Percentiles rank a stretch among this genome's conserved stretches.
These are phyloP conservation scores for Agrotis ipsilon DNA, from an alignment of 2,888 invertebrate species.

Conservation along the genomic window DNA sequence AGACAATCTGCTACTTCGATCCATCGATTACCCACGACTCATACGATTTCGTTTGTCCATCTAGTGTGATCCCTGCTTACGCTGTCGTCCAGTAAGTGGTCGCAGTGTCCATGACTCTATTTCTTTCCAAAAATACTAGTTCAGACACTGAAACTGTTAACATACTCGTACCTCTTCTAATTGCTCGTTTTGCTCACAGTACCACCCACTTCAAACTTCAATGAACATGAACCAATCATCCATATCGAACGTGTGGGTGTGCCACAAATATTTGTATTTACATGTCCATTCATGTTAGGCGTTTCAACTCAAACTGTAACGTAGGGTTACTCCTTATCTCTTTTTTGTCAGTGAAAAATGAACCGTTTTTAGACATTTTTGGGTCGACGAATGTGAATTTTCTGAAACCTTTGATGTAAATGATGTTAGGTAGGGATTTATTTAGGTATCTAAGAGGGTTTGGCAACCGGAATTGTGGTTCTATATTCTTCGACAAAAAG, in stretches of 20 bases:
- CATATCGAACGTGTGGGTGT: constrained; percentile 16
- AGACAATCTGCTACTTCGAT: no score
- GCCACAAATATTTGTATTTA: constrained; percentile 50
- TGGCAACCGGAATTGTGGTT: background rate
- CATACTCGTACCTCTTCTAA: background rate
- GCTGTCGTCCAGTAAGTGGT: no score
- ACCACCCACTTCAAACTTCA: constrained; percentile 34
- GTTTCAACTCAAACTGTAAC: constrained; percentile 34
- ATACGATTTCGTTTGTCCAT: no score
- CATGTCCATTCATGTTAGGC: constrained; percentile 5
- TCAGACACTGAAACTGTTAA: no score
- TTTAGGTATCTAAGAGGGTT: background rate
- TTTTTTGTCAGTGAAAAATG: constrained; percentile 41
- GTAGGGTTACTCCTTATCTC: constrained; percentile 26
- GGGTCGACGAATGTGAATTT: constrained; percentile 26
- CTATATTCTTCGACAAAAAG: background rate
- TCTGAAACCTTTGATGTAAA: constrained; percentile 19
- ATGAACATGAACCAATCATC: constrained; percentile 32
- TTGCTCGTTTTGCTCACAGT: background rate
- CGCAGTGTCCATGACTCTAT: no score
- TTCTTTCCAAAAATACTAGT: no score
- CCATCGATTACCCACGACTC: no score
- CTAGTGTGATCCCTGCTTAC: no score
- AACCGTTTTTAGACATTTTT: constrained; percentile 29
- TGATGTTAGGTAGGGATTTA: background rate